A percentile compares a stretch with the other conserved stretches of the same genome.
Conservation (phyloP, 1,140 invertebrate genomes). For the Piezodorus guildinii region DNA sequence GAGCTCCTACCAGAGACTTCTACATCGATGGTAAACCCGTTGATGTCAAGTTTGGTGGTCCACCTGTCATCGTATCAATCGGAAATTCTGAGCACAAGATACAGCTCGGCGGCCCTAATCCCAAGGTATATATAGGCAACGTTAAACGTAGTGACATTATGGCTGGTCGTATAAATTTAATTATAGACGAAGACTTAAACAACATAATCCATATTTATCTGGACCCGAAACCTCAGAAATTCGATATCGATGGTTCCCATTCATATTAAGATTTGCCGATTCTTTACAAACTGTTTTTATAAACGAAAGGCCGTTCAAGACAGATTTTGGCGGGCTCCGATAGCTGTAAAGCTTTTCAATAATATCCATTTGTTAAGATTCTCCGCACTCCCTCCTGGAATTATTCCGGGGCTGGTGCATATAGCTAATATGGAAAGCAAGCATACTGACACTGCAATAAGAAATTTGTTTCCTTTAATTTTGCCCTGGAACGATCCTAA, state of each 20-base stretch:
- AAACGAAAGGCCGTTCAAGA: slow-evolving; percentile 67
- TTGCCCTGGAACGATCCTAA: too few relatives aligned
- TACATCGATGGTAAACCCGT: slow-evolving; percentile 78
- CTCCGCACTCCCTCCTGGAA: slow-evolving; percentile 60
- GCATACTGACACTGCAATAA: slow-evolving; percentile 11
- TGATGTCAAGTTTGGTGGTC: slow-evolving; percentile 83
- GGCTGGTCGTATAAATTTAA: slow-evolving; percentile 67
- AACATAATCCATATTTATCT: slow-evolving; percentile 67
- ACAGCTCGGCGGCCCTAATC: slow-evolving; percentile 73
- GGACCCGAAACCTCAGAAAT: slow-evolving; percentile 69
- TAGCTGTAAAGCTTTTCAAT: slow-evolving; percentile 66
- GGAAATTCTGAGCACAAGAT: slow-evolving; percentile 62
- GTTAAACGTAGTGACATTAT: slow-evolving; percentile 59
- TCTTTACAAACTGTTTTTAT: slow-evolving; percentile 60
- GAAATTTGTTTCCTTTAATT: too few relatives aligned
- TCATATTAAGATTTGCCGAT: slow-evolving; percentile 69
- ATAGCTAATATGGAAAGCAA: slow-evolving; percentile 55
- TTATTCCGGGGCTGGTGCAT: slow-evolving; percentile 52
- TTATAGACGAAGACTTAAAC: slow-evolving; percentile 68
- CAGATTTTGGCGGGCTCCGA: slow-evolving; percentile 86
- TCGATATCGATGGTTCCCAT: slow-evolving; percentile 56
- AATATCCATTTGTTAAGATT: slow-evolving; percentile 75
- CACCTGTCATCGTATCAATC: slow-evolving; percentile 69
- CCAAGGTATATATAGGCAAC: slow-evolving; percentile 66
- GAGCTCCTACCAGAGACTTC: slow-evolving; percentile 82